A percentile compares a stretch with the other conserved stretches of the same genome.
Evolutionary conservation across 1,140 invertebrate genomes (phyloP).

Genomic region (Dendrolimus punctatus): DNA sequence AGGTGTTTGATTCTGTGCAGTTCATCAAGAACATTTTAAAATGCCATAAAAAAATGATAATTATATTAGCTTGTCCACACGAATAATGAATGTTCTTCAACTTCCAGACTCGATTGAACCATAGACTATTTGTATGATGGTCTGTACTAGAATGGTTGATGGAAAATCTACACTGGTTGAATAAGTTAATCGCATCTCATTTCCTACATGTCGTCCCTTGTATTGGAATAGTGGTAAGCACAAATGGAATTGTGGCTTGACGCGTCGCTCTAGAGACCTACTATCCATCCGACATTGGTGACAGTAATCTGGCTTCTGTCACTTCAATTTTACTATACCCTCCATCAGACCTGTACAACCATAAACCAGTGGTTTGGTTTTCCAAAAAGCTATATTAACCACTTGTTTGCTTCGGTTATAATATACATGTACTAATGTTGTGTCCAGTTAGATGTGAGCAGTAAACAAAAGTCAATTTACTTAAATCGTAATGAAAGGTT

Average conservation of each 20-base stretch:
- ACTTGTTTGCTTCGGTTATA: too few relatives aligned
- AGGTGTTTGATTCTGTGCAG: too few relatives aligned
- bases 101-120: too few relatives aligned
- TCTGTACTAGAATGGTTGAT: conserved; percentile 5
- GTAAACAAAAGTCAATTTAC: conserved; percentile 32
- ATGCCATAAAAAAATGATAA: too few relatives aligned
- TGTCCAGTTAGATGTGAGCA: conserved; percentile 19
- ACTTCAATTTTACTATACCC: too few relatives aligned
- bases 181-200: conserved; percentile 48
- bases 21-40: too few relatives aligned
- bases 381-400: too few relatives aligned
- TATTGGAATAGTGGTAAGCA: conserved; percentile 28
- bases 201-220: conserved; percentile 46
- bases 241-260: conserved; percentile 48
- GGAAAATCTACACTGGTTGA: conserved; percentile 14
- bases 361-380: too few relatives aligned
- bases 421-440: too few relatives aligned
- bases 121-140: conserved; percentile 1
- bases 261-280: conserved; percentile 33
- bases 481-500: conserved; percentile 37
- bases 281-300: conserved; percentile 20
- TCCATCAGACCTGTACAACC: too few relatives aligned
- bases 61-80: too few relatives aligned
- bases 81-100: too few relatives aligned
- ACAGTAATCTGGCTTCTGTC: conserved; percentile 3